Base-by-base conservation (phyloP, 2,888 invertebrate genomes). In the Ochlodes sylvanus region DNA sequence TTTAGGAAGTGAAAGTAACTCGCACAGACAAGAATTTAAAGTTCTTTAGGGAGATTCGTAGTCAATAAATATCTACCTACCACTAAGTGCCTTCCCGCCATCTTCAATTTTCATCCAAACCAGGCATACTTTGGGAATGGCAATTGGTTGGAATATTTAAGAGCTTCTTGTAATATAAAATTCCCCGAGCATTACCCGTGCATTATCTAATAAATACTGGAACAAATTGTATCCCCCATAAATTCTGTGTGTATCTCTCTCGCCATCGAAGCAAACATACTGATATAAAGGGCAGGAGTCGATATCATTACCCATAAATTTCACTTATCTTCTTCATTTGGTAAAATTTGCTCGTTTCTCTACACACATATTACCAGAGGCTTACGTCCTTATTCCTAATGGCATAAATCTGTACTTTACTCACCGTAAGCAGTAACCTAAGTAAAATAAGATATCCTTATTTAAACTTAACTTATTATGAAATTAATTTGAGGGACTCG, bases 261-360 rank as follows among this genome's bases (percentile, higher is more conserved):
- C 79, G 79, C 78, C 80, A 88, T 88, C 87, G 82, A 85, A 86
- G 78, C 86, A 86, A 87, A 88, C 86, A 84, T 80, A 87, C 83
- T 82, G 86, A 88, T 87, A 83, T 79, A 82, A 84, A 83, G 88
- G 88, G 79, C 85, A 84, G 76, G 78, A 88, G 87, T 87, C 87
- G 88, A 85, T 88, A 87, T 88, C 86, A 84, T 87, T 88, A 84
- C 83, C 84, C 89, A 89, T 89, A 89, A 89, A 89, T 89, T 88
- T 81, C 83, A 87, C 84, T 88, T 89, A 89, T 89, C 89, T 88
- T 76, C 75, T 77, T 84, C 85, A 83, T 85, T 88, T 79, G 81
- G 83, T 79, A 85, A 84, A 86, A 86, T 87, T 88, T 87, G 84
- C 87, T 85, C 78, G 78, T 76, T 56, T 17, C 55, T 47, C 67